phyloP scores from a whole-genome alignment of 2,888 invertebrate species.

The Gortyna flavago region DNA sequence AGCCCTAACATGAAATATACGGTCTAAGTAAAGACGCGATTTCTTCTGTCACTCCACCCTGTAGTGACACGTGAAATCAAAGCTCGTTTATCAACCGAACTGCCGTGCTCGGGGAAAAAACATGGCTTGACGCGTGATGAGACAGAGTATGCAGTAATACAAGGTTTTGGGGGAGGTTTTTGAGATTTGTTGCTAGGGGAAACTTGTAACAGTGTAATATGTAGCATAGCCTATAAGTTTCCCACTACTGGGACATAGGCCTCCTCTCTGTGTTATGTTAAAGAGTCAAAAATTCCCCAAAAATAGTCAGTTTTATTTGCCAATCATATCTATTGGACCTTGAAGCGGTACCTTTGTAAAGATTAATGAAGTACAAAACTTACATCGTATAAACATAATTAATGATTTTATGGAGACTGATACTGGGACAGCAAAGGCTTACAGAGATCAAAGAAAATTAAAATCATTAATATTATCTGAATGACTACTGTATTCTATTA shows the following conservation, averaged over 20 bases:
- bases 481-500: neutral
- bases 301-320: neutral
- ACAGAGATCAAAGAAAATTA: neutral
- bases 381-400: neutral
- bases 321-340: neutral
- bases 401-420: neutral
- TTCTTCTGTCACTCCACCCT: slow-evolving; percentile 61
- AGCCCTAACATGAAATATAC: slow-evolving; percentile 40
- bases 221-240: neutral
- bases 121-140: slow-evolving; percentile 38
- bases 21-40: slow-evolving; percentile 54
- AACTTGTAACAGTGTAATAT: neutral
- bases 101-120: slow-evolving; percentile 59
- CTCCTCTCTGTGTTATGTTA: neutral
- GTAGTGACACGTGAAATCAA: slow-evolving; percentile 68
- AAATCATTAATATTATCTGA: neutral
- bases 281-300: neutral
- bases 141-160: slow-evolving; percentile 47
- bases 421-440: neutral
- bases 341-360: neutral
- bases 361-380: neutral
- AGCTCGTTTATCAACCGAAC: slow-evolving; percentile 68
- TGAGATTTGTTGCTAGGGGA: neutral
- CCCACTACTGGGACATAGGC: neutral
- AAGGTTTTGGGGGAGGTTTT: slow-evolving; percentile 5